phyloP scores from a whole-genome alignment of 2,113 vertebrate genomes.

The Daphoenositta chrysoptera region DNA sequence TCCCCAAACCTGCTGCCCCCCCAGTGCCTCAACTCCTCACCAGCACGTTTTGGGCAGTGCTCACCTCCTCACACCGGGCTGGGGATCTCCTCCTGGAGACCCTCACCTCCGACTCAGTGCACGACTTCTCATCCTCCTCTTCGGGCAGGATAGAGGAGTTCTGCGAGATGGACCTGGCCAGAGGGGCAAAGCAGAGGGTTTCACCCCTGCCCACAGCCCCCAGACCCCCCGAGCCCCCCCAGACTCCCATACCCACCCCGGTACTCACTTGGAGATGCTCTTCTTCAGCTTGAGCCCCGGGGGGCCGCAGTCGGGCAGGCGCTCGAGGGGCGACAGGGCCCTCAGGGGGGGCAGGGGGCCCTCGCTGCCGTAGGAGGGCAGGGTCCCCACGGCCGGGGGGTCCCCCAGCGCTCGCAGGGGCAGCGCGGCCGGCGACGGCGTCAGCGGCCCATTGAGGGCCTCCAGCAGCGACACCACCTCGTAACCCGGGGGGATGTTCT shows the following conservation, averaged over 20 bases:
- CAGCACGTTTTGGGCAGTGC: accelerated
- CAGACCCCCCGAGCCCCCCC: accelerated
- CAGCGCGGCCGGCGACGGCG: slow-evolving; percentile 76
- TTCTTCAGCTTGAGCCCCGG: slow-evolving; percentile 87
- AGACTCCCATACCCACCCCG: accelerated
- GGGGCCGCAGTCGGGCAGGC: slow-evolving; percentile 73
- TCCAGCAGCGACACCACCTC: slow-evolving; percentile 95
- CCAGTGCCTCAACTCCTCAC: accelerated
- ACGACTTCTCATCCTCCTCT: slow-evolving; percentile 89
- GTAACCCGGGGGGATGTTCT: slow-evolving; percentile 92
- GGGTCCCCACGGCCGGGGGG: slow-evolving; percentile 75
- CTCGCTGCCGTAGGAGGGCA: slow-evolving; percentile 82
- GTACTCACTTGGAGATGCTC: slow-evolving; percentile 88
- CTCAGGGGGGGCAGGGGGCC: slow-evolving; percentile 77
- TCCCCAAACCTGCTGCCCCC: too few relatives aligned
- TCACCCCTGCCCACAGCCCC: background rate
- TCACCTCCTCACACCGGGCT: slow-evolving; percentile 78
- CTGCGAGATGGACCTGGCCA: slow-evolving; percentile 85
- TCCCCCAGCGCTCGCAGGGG: slow-evolving; percentile 77
- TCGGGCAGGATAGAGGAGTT: slow-evolving; percentile 90
- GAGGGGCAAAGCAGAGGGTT: background rate
- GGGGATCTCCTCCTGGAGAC: slow-evolving; percentile 76
- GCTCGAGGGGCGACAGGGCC: slow-evolving; percentile 83
- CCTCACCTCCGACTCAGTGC: slow-evolving; percentile 84
- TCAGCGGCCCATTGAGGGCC: slow-evolving; percentile 92